Percentiles rank a stretch among this genome's conserved stretches.
These are phyloP conservation scores for Vidua chalybeata DNA, from an alignment of 2,113 vertebrate genomes.

Conservation along the genomic window DNA sequence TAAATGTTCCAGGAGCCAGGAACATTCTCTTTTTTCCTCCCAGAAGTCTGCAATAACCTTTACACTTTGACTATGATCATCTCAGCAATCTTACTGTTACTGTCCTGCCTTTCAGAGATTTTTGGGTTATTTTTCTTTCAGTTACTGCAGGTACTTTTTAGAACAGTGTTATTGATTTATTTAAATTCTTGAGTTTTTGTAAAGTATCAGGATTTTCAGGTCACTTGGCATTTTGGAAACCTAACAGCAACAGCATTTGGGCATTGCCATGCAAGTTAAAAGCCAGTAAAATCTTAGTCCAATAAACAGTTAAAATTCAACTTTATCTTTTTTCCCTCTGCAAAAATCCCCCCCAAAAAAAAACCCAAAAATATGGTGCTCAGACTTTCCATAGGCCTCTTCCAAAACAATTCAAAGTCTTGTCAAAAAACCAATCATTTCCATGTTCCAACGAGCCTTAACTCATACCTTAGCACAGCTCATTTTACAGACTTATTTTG, in stretches of 20 bases:
- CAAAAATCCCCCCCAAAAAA: background rate
- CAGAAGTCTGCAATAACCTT: background rate
- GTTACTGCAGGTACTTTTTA: background rate
- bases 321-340: background rate
- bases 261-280: background rate
- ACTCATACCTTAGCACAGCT: background rate
- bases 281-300: background rate
- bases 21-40: background rate
- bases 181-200: background rate
- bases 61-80: background rate
- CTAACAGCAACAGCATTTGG: background rate
- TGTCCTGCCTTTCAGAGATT: background rate
- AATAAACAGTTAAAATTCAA: background rate
- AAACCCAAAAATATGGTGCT: background rate
- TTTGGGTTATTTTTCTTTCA: background rate
- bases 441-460: background rate
- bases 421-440: background rate
- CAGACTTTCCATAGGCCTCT: background rate
- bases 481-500: background rate
- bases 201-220: background rate
- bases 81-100: background rate
- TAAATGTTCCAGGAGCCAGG: background rate
- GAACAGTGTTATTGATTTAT: background rate
- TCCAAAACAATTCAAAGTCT: background rate
- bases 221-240: background rate